Base-by-base conservation (phyloP, 2,888 invertebrate species). In the Pollenia griseotomentosa region DNA sequence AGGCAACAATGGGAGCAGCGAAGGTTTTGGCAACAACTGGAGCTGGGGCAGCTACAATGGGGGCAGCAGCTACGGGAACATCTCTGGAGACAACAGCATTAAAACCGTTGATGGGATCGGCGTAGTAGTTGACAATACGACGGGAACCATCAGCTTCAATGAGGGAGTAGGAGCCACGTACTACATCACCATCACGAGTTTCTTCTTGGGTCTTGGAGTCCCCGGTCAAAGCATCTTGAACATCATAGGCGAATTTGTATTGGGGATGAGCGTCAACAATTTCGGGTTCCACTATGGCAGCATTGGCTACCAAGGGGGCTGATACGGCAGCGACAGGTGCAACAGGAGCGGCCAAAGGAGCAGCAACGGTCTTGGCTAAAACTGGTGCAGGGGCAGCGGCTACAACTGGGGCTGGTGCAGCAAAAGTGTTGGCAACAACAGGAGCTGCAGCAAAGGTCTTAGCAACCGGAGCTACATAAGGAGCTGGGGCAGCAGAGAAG, bases 141-240 rank as follows among this genome's bases (percentile, higher is more conserved):
- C 93, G 92, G 82, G 93, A 93, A 89, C 94, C 94, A 89, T 94
- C 94, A 77, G 94, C 92, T 89, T 94, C 94, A 88, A 92, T 92
- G 78, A 94, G 90, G 75, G 94, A 94, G 92, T 94, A 94, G 53
- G 93, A 93, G 85, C 94, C 94, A 88, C 93, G 93, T 48, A 94
- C 94, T 78, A 94, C 92, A 90, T 94, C 94, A 86, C 94, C 94
- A 86, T 93, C 93, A 86, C 94, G 93, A 61, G 92, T 91, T 90
- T 94, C 94, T 78, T 93, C 93, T 90, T 94, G 94, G 83, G 93
- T 94, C 88, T 94, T 94, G 83, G 92, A 92, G 90, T 94, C 94
- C 59, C 94, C 94, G 79, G 94, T 94, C 53, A 94, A 89, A 77
- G 92, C 90, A 88, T 94, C 94, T 90, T 94, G 93, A 23, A 94